Percentiles rank a stretch among this genome's conserved stretches.
phyloP scores from a whole-genome alignment of 1,140 invertebrate species.

The Calliphora vicina region DNA sequence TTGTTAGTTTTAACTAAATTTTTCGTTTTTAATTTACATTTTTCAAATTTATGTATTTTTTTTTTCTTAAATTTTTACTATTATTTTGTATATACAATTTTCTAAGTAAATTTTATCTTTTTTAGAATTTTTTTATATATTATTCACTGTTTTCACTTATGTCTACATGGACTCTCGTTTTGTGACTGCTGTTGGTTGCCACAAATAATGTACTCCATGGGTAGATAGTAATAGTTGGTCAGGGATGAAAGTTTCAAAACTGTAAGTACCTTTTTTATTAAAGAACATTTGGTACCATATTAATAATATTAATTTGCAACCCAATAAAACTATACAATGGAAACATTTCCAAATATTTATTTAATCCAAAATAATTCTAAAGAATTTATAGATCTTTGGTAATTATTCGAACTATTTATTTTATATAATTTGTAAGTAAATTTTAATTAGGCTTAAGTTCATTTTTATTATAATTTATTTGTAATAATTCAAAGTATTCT shows the following conservation, averaged over 20 bases:
- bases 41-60: not conserved
- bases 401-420: too few relatives aligned
- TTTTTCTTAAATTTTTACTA: not conserved
- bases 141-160: not conserved
- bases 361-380: too few relatives aligned
- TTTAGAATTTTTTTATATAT: not conserved
- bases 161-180: conserved; percentile 4
- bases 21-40: not conserved
- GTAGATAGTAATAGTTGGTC: not conserved
- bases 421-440: too few relatives aligned
- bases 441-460: too few relatives aligned
- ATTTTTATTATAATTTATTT: too few relatives aligned
- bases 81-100: not conserved
- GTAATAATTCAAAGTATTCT: too few relatives aligned
- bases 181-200: not conserved
- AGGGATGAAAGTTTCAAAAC: not conserved
- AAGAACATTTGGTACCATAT: not conserved
- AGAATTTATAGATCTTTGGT: too few relatives aligned
- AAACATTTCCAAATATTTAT: too few relatives aligned
- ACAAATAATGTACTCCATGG: not conserved
- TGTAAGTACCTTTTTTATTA: not conserved
- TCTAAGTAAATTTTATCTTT: not conserved
- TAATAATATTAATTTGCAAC: too few relatives aligned
- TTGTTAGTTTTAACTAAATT: not conserved
- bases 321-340: too few relatives aligned